These are phyloP conservation scores for Dipodomys spectabilis DNA, from an alignment of 2,113 vertebrate genomes.

Conservation along the genomic window DNA sequence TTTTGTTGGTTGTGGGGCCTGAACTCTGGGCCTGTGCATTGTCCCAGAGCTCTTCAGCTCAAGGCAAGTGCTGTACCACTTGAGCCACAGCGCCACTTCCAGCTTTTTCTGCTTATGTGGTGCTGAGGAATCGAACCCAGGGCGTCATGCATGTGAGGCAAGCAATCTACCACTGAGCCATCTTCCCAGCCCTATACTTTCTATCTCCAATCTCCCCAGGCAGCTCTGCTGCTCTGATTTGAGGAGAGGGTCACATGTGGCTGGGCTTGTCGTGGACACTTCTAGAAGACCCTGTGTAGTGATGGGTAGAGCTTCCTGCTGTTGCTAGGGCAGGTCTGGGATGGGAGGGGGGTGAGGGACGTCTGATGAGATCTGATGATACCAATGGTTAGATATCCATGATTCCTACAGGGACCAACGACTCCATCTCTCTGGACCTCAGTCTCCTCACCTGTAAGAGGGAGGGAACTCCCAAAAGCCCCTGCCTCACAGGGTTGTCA, in stretches of 20 bases:
- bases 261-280: not conserved
- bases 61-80: no score
- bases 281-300: not conserved
- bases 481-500: not conserved
- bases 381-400: no score
- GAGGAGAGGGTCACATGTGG: fast-evolving
- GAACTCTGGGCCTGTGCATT: no score
- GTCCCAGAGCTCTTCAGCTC: no score
- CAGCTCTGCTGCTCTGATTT: not conserved
- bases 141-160: no score
- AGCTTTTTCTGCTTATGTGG: no score
- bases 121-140: no score
- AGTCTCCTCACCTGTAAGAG: not conserved
- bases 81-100: no score
- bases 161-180: no score
- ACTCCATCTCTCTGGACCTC: not conserved
- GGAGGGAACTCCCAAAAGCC: not conserved
- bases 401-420: not conserved
- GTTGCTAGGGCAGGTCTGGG: not conserved
- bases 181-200: no score
- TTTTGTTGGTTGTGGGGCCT: no score
- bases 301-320: not conserved
- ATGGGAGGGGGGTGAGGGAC: not conserved
- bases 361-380: not conserved
- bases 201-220: not conserved